Percentiles rank a stretch among this genome's conserved stretches.
Conservation (phyloP, 1,140 invertebrate genomes). For the Drosophila gunungcola region DNA sequence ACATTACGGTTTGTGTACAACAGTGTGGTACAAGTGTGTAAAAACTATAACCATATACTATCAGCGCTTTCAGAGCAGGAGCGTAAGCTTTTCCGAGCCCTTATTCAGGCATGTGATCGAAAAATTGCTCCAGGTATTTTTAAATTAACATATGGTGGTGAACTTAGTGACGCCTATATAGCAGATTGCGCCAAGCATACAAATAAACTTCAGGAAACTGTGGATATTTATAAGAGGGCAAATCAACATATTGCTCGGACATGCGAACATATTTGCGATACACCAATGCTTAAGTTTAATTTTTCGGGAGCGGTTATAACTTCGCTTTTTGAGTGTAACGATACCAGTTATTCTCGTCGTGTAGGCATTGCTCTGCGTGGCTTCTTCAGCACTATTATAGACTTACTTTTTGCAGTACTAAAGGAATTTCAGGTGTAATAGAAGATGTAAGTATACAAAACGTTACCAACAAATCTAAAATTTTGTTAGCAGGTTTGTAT, state of each 20-base stretch:
- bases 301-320: slow-evolving; percentile 87
- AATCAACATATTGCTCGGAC: slow-evolving; percentile 90
- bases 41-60: slow-evolving; percentile 93
- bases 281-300: slow-evolving; percentile 88
- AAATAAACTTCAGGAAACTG: slow-evolving; percentile 89
- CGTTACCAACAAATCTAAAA: no score
- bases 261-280: slow-evolving; percentile 91
- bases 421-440: slow-evolving; percentile 87
- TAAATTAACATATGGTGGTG: slow-evolving; percentile 90
- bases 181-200: slow-evolving; percentile 90
- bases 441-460: slow-evolving; percentile 52
- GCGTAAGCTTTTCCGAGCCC: slow-evolving; percentile 86
- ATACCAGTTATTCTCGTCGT: slow-evolving; percentile 83
- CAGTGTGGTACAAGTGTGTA: slow-evolving; percentile 90
- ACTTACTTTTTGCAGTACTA: slow-evolving; percentile 88
- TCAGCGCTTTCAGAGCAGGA: slow-evolving; percentile 87
- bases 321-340: slow-evolving; percentile 85
- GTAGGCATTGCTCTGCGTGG: slow-evolving; percentile 85
- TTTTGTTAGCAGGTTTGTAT: no score
- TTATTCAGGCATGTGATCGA: slow-evolving; percentile 87
- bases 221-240: slow-evolving; percentile 92
- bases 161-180: slow-evolving; percentile 90
- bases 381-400: slow-evolving; percentile 88
- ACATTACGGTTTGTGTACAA: slow-evolving; percentile 89
- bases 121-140: slow-evolving; percentile 92